These are phyloP conservation scores for Synergus itoensis DNA, from an alignment of 2,888 invertebrate genomes.

Conservation along the genomic window DNA sequence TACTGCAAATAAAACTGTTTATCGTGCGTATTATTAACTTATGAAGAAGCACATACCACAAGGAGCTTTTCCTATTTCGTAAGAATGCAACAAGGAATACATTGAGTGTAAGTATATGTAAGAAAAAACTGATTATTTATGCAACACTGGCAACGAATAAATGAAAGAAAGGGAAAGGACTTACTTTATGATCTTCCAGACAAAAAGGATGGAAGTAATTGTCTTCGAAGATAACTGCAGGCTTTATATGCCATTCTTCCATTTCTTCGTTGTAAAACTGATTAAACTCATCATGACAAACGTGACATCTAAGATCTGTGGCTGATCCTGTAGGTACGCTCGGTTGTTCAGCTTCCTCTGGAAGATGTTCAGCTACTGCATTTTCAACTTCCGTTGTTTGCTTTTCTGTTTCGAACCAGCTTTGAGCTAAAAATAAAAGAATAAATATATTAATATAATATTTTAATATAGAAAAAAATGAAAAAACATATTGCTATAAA, in stretches of 20 bases:
- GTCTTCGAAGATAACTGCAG: conserved; percentile 88
- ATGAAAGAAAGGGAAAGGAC: conserved; percentile 45
- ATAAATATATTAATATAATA: not conserved
- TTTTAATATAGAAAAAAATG: too few relatives aligned
- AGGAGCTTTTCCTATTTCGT: conserved; percentile 52
- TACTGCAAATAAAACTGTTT: not conserved
- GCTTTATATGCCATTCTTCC: conserved; percentile 97
- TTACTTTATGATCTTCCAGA: conserved; percentile 91
- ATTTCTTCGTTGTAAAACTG: conserved; percentile 98
- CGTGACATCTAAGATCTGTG: conserved; percentile 86
- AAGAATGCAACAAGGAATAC: conserved; percentile 49
- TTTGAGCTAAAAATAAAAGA: conserved; percentile 83
- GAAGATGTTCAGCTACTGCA: conserved; percentile 80
- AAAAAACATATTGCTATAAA: too few relatives aligned
- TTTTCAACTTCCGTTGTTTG: conserved; percentile 81
- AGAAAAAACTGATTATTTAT: conserved; percentile 9
- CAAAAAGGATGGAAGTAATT: conserved; percentile 94
- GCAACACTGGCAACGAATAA: not conserved
- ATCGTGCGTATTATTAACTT: conserved; percentile 18
- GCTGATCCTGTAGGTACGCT: conserved; percentile 87
- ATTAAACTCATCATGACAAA: conserved; percentile 96
- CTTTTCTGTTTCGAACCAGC: conserved; percentile 89
- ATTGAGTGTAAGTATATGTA: conserved; percentile 38
- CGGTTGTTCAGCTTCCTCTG: conserved; percentile 82
- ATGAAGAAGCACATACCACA: conserved; percentile 49